phyloP scores from a whole-genome alignment of 2,113 vertebrate genomes.

The Gallinago media region DNA sequence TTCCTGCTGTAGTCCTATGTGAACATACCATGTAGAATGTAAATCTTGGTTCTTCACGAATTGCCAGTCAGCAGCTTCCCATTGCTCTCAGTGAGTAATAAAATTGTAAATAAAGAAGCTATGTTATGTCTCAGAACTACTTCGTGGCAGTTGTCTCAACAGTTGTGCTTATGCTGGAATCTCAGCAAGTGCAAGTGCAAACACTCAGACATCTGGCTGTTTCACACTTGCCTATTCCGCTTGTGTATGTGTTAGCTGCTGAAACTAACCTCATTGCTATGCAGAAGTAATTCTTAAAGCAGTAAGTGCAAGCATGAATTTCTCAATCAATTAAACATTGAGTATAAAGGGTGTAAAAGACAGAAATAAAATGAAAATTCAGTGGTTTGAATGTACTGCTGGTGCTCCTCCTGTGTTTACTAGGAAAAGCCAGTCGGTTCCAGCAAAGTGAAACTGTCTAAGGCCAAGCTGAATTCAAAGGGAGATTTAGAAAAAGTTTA shows the following conservation, averaged over 20 bases:
- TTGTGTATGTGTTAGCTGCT: not conserved
- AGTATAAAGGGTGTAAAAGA: not conserved
- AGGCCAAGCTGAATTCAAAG: not conserved
- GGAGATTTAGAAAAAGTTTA: not conserved
- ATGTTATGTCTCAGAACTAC: not conserved
- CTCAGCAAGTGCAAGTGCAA: slow-evolving; percentile 18
- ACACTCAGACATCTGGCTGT: not conserved
- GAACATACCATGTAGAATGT: not conserved
- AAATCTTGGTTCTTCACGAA: not conserved
- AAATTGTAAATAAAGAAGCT: slow-evolving; percentile 32
- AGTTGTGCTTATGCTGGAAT: slow-evolving; percentile 40
- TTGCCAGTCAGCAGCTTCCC: not conserved
- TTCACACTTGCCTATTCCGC: not conserved
- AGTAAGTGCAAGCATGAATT: not conserved
- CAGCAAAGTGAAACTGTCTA: not conserved
- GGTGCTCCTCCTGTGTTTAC: not conserved
- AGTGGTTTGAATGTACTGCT: not conserved
- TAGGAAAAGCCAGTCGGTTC: not conserved
- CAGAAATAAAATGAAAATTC: not conserved
- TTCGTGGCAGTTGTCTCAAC: slow-evolving; percentile 37
- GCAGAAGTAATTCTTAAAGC: not conserved
- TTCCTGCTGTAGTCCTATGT: not conserved
- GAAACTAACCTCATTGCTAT: not conserved
- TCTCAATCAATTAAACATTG: not conserved
- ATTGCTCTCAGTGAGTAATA: not conserved